Evolutionary conservation across 2,888 invertebrate species (phyloP).

Genomic region (Epinotia ramella): DNA sequence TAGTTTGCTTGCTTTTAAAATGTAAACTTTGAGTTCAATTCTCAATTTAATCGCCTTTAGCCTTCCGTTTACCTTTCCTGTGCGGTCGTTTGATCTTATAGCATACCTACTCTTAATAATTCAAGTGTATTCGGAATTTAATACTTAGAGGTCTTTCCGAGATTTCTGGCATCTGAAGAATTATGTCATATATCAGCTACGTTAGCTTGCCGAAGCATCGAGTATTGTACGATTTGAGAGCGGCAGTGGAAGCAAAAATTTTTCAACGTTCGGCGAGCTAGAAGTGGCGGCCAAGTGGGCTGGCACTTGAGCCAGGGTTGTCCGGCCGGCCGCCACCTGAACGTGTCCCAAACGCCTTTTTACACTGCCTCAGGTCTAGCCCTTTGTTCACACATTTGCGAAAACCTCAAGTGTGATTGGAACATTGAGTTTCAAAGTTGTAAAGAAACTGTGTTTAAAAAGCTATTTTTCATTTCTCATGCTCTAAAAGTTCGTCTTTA

Average conservation of each 20-base stretch:
- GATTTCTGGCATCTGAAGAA: slow-evolving; percentile 21
- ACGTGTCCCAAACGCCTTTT: slow-evolving; percentile 64
- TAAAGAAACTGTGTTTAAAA: slow-evolving; percentile 21
- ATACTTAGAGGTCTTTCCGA: background rate
- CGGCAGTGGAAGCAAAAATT: slow-evolving; percentile 55
- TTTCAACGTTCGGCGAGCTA: slow-evolving; percentile 64
- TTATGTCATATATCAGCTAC: slow-evolving; percentile 1
- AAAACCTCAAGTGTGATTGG: slow-evolving; percentile 41
- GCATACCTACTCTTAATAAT: slow-evolving; percentile 11
- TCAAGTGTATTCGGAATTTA: background rate
- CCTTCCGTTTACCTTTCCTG: slow-evolving; percentile 21
- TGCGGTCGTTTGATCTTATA: slow-evolving; percentile 19
- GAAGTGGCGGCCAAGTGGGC: slow-evolving; percentile 53
- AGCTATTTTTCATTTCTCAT: no score
- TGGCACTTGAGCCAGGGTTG: slow-evolving; percentile 55
- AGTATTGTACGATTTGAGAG: slow-evolving; percentile 56
- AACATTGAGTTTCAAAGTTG: slow-evolving; percentile 38
- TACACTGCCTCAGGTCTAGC: slow-evolving; percentile 61
- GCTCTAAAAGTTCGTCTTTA: no score
- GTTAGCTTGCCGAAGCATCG: slow-evolving; percentile 26
- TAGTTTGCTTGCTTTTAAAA: slow-evolving; percentile 38
- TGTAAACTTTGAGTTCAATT: slow-evolving; percentile 37
- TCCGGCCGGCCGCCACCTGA: slow-evolving; percentile 62
- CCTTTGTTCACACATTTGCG: slow-evolving; percentile 61
- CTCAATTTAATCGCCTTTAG: slow-evolving; percentile 6